phyloP scores from a whole-genome alignment of 2,888 invertebrate species.

The Agrochola macilenta region DNA sequence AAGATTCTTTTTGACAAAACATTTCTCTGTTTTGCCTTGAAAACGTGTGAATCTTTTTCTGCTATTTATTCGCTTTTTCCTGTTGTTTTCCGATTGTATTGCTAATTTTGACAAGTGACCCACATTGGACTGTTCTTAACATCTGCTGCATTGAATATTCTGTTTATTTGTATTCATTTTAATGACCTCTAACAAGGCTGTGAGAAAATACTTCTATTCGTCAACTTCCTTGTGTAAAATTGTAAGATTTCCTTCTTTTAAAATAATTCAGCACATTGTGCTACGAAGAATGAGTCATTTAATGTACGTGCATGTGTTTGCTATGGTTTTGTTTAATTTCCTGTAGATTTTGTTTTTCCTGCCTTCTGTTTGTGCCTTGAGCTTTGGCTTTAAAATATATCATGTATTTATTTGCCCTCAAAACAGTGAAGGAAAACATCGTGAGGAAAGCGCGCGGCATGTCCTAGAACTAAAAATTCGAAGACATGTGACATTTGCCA shows the following conservation, averaged over 20 bases:
- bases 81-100: conserved; percentile 50
- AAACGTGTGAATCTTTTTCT: conserved; percentile 24
- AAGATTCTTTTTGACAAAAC: conserved; percentile 22
- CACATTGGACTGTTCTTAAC: conserved; percentile 41
- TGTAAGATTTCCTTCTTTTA: not conserved
- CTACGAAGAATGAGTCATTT: conserved; percentile 16
- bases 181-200: conserved; percentile 38
- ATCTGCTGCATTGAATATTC: conserved; percentile 32
- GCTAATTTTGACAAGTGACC: conserved; percentile 60
- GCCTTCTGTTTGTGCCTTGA: not conserved
- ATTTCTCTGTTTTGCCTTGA: conserved; percentile 54
- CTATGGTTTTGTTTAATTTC: not conserved
- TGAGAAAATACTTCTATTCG: conserved; percentile 4
- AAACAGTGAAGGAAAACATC: no score
- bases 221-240: conserved; percentile 25
- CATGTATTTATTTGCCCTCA: no score
- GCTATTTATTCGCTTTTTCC: conserved; percentile 55
- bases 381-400: not conserved
- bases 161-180: conserved; percentile 45
- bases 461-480: no score
- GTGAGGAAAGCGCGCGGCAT: no score
- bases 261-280: conserved; percentile 24
- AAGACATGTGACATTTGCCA: no score
- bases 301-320: not conserved
- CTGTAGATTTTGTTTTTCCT: not conserved